Evolutionary conservation across 2,888 invertebrate genomes (phyloP), one percentile per base, ranked within the genome.

Genomic region (Athripsodes cinereus): DNA sequence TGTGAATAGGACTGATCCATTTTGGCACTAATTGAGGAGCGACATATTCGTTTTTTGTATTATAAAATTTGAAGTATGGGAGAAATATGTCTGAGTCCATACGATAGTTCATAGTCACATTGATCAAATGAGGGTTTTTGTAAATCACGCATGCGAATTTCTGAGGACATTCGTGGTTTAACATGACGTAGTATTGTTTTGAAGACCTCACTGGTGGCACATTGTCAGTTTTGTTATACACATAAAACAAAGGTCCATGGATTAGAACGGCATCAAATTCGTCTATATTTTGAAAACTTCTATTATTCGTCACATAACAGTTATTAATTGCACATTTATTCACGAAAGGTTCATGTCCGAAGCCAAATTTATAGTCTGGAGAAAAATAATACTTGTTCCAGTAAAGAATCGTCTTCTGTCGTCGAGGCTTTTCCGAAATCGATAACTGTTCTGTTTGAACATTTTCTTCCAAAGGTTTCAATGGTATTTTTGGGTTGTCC

Each of bases 101-200:
- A 59, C 80, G 72, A 66, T 82, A 81, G 0, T 77, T 80, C 78
- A 82, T 81, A 1, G 82, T 82, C 58, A 76, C 67, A 65, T 83
- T 83, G 63, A 78, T 85, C 57, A 82, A 80, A 31, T 70, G 64
- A 3, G 68, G 65, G 50, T 72, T 71, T n/a, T n/a, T n/a, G 51
- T 64, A 61, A 11, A 62, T 59, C 1, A 58, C 13, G n/a, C n/a
- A n/a, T 2, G 55, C 20, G 1, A 69, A 60, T 57, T 71, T 67
- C 1, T 59, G 62, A 13, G 75, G 73, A 16, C 75, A 71, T 65
- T 82, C 82, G 65, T 78, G 68, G 40, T 73, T 67, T 0, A 74
- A 72, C 62, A 76, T 81, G 1, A 82, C 70, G 65, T 82, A 82
- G 11, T 66, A 64, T 66, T 83, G 82, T n/a, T 20, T 18, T n/a